Evolutionary conservation across 2,113 vertebrate species (phyloP), one percentile per base, ranked within the genome.

Genomic region (Fulmarus glacialis): DNA sequence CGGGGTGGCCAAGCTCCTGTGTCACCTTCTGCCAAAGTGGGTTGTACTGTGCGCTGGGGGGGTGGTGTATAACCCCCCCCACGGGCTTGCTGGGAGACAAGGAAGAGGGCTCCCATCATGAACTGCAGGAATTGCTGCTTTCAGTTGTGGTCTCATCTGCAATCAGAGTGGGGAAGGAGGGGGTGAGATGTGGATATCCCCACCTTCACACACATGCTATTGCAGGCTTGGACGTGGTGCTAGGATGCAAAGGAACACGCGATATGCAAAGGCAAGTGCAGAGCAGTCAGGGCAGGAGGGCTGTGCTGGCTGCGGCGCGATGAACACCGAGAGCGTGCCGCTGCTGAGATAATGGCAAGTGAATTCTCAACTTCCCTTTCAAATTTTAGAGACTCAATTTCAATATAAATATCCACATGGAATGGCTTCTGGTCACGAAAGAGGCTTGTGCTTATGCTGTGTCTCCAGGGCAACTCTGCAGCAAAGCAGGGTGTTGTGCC

Each of bases 241-340:
- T 0, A 2, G 30, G 40, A 4, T 15, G 30, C 16, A 3, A 5
- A 43, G 48, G 19, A 6, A 20, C 1, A 14, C 0, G 3, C 5
- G 2, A 13, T 4, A 2, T 0, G 2, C 15, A 9, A 17, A 8
- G 29, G 53, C 40, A 4, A 0, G 26, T 4, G 48, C 38, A 9
- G 68, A 24, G 8, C 29, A 1, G 30, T 5, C 53, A 2, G 67
- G 58, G 20, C 34, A 19, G 24, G 38, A 7, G 24, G 36, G 17
- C 47, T 50, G 42, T 3, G 47, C 40, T 48, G 71, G 6, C 27
- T 53, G 20, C 2, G 10, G 43, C 1, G 1, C 1, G 3, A 3
- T 5, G 20, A n/a, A 15, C 30, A 23, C 48, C 2, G 8, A 8
- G 17, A 53, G 50, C 5, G 2, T 8, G 14, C 17, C 5, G 32